Percentiles rank a stretch among this genome's conserved stretches.
These are phyloP conservation scores for Arnoldichthys spilopterus DNA, from an alignment of 2,797 vertebrate genomes.

Conservation along the genomic window DNA sequence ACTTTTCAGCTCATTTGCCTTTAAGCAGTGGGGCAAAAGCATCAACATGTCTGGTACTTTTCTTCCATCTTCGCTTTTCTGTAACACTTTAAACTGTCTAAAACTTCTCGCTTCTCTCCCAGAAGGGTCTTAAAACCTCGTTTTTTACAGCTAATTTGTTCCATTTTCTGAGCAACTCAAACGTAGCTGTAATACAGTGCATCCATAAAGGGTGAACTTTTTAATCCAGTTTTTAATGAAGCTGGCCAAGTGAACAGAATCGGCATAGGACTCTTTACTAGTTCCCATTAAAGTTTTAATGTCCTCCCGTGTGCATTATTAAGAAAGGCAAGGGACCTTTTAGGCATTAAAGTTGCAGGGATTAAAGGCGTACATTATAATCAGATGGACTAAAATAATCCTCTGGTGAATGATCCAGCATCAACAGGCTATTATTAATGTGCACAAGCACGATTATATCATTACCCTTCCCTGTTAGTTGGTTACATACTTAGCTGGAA, in stretches of 20 bases:
- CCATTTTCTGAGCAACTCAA: constrained; percentile 22
- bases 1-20: no score
- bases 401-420: constrained; percentile 17
- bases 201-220: constrained; percentile 21
- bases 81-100: neutral
- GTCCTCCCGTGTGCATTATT: constrained; percentile 46
- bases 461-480: neutral
- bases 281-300: constrained; percentile 44
- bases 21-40: no score
- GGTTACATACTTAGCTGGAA: neutral
- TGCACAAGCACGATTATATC: constrained; percentile 1
- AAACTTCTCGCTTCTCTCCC: neutral
- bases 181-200: constrained; percentile 4
- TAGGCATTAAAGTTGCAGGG: constrained; percentile 29
- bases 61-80: neutral
- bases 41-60: no score
- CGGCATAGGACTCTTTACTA: constrained; percentile 46
- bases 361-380: constrained; percentile 29
- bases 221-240: constrained; percentile 40
- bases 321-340: constrained; percentile 29
- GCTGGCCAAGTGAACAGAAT: constrained; percentile 35
- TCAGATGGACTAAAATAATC: constrained; percentile 18
- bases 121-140: neutral
- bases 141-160: constrained; percentile 37
- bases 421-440: constrained; percentile 30